phyloP scores from a whole-genome alignment of 2,113 vertebrate species.

The Narcine bancroftii region DNA sequence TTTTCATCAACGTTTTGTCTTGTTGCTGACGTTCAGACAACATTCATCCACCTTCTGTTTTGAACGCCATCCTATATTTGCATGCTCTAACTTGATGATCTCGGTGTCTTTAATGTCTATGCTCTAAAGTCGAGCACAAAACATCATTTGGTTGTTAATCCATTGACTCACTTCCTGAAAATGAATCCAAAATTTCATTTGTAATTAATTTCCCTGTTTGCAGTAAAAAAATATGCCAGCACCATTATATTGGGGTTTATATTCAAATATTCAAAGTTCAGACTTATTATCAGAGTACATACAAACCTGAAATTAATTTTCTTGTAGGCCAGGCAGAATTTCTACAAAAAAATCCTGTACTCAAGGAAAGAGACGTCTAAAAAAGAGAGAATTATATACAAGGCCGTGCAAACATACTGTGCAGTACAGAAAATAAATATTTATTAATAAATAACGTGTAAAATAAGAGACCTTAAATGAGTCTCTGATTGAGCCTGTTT shows the following conservation, averaged over 20 bases:
- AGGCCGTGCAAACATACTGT: no score
- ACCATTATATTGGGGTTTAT: neutral
- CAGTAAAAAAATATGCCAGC: neutral
- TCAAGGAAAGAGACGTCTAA: no score
- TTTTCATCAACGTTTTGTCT: neutral
- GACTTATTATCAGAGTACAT: no score
- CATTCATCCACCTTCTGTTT: neutral
- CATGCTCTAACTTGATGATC: neutral
- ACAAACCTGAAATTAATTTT: no score
- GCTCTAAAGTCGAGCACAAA: neutral
- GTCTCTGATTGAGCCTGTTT: no score
- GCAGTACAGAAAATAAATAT: no score
- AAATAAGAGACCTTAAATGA: no score
- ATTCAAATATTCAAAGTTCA: neutral
- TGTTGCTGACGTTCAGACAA: neutral
- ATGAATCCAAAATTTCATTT: neutral
- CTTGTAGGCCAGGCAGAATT: no score
- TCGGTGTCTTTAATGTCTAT: neutral
- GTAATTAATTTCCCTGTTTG: neutral
- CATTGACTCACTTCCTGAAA: neutral
- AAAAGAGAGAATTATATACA: no score
- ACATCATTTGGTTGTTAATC: neutral
- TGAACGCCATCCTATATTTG: neutral
- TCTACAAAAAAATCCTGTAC: no score
- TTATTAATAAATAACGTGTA: no score